Base-by-base conservation (phyloP, 2,888 invertebrate genomes). In the Parthenolecanium corni region DNA sequence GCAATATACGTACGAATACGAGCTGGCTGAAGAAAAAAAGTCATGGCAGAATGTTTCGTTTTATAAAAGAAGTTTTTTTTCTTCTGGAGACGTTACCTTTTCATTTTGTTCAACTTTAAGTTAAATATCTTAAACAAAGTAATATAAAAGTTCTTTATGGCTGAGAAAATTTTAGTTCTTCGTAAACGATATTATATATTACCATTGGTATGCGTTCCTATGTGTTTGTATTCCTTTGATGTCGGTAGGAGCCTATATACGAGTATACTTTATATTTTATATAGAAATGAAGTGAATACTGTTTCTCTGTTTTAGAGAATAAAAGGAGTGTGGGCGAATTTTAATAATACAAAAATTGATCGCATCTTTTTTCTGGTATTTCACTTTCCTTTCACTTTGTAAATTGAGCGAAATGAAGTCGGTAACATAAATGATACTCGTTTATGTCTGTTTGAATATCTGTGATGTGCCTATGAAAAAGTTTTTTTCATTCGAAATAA, bases 111-210 rank as follows among this genome's bases (percentile, higher is more conserved):
- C 54, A 42, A 54, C 54, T 42, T 53, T 23, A 24, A 53, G 42
- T 54, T 54, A 54, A 54, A 54, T 54, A 54, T 54, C 54, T 42
- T 54, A 54, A 54, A 54, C 54, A 54, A 54, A 54, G 54, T 54
- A 54, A 54, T 54, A 54, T 54, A 54, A 54, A 54, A 54, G 54
- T 54, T 54, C 54, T 54, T 54, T 54, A 54, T 54, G 54, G 54
- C 40, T 54, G 54, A 54, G 42, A 54, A 54, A 42, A 40, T 54
- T 54, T 54, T 38, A 42, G 38, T 54, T 54, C 36, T 46, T 54
- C 54, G 38, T 54, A 54, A 54, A 54, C 38, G 54, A 54, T 40
- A n/a, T n/a, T n/a, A n/a, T n/a, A 54, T 54, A 54, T 54, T 54
- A 54, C 54, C 23, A 42, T 24, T 54, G 54, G 54, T 54, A 54